These are phyloP conservation scores for Seriola dumerili DNA, from an alignment of 2,113 vertebrate genomes.

Conservation along the genomic window DNA sequence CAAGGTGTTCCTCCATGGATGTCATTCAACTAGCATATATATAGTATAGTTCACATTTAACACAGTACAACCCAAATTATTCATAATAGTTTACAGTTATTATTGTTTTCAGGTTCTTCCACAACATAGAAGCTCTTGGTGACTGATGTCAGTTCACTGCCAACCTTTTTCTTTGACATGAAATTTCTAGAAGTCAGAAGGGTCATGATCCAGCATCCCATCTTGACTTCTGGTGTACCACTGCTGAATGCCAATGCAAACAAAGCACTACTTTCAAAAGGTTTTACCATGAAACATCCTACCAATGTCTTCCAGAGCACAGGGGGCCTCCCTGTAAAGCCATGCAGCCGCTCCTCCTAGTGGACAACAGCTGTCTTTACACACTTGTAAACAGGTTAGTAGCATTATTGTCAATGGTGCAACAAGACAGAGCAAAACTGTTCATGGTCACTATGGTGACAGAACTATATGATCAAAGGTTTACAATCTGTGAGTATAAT, in stretches of 20 bases:
- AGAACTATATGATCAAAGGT: not conserved
- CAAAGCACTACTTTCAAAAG: too few relatives aligned
- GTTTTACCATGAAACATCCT: not conserved
- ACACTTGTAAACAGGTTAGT: not conserved
- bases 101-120: too few relatives aligned
- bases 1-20: not conserved
- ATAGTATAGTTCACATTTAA: too few relatives aligned
- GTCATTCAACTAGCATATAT: not conserved
- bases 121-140: too few relatives aligned
- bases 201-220: too few relatives aligned
- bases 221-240: too few relatives aligned
- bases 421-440: not conserved
- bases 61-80: too few relatives aligned
- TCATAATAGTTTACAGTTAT: too few relatives aligned
- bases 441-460: not conserved
- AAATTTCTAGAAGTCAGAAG: too few relatives aligned
- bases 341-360: slow-evolving; percentile 32
- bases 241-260: too few relatives aligned
- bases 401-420: not conserved
- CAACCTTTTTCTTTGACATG: too few relatives aligned
- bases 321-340: not conserved
- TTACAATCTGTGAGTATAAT: not conserved
- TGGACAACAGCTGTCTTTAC: slow-evolving; percentile 23
- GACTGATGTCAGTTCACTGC: too few relatives aligned
- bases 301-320: not conserved